Conservation (phyloP, 2,888 invertebrate genomes). For the Thereva nobilitata region DNA sequence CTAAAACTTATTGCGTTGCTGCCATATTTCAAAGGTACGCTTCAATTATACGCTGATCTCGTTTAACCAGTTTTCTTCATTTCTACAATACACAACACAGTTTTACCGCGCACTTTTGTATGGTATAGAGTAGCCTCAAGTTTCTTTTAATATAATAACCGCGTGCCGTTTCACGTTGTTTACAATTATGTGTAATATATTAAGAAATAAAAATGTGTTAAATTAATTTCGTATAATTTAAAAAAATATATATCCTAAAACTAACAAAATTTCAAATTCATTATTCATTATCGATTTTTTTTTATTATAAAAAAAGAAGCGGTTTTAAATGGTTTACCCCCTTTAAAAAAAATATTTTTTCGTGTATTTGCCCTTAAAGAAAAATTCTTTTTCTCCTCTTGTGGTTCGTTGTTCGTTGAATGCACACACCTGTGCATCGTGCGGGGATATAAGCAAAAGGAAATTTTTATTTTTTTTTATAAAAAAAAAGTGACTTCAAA, state of each 20-base stretch:
- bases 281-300: slow-evolving; percentile 16
- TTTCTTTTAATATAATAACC: slow-evolving; percentile 42
- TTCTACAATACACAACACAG: slow-evolving; percentile 42
- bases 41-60: slow-evolving; percentile 39
- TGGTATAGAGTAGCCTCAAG: slow-evolving; percentile 36
- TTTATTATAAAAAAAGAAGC: background rate
- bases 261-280: background rate
- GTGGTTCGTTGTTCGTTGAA: slow-evolving; percentile 7
- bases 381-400: slow-evolving; percentile 15
- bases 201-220: slow-evolving; percentile 19
- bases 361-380: slow-evolving; percentile 16
- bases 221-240: background rate
- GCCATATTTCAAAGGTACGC: slow-evolving; percentile 52
- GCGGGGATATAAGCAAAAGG: background rate
- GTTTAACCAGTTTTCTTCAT: slow-evolving; percentile 43
- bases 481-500: no score
- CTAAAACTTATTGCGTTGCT: slow-evolving; percentile 58
- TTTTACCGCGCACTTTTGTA: slow-evolving; percentile 45
- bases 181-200: slow-evolving; percentile 40
- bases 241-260: background rate
- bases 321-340: background rate
- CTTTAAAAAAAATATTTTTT: slow-evolving; percentile 9
- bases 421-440: slow-evolving; percentile 36
- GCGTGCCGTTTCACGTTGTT: slow-evolving; percentile 44
- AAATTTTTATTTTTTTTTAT: no score